These are phyloP conservation scores for Paramormyrops kingsleyae DNA, from an alignment of 2,113 vertebrate species.

Conservation along the genomic window DNA sequence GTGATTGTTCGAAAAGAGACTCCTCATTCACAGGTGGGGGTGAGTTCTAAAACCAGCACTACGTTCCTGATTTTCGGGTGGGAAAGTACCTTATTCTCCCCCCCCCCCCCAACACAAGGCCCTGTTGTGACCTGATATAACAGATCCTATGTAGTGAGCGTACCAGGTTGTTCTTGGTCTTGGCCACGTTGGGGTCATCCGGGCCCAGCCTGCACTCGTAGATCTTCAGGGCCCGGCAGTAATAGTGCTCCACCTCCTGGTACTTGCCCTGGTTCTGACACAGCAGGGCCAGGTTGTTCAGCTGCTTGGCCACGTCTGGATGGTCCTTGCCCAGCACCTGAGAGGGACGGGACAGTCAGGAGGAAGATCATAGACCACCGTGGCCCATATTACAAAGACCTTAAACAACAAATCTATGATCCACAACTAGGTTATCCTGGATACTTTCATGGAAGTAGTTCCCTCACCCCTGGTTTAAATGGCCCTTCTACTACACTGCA, in stretches of 20 bases:
- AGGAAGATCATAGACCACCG: neutral
- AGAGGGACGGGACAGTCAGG: neutral
- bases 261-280: conserved; percentile 99
- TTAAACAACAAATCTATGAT: neutral
- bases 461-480: neutral
- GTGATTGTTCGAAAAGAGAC: neutral
- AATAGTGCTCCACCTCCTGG: conserved; percentile 95
- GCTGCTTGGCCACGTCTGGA: conserved; percentile 95
- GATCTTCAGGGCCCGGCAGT: conserved; percentile 91
- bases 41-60: neutral
- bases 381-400: neutral
- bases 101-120: neutral
- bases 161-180: conserved; percentile 98
- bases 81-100: too few species aligned
- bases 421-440: neutral
- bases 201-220: conserved; percentile 85
- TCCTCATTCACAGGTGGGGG: neutral
- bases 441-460: neutral
- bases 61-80: too few species aligned
- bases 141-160: neutral
- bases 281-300: conserved; percentile 92
- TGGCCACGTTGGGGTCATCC: conserved; percentile 93
- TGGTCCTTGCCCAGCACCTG: conserved; percentile 93
- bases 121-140: neutral
- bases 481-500: neutral